Percentiles rank a stretch among this genome's conserved stretches.
Conservation (phyloP, 2,797 vertebrate genomes). For the Eleutherodactylus coqui region DNA sequence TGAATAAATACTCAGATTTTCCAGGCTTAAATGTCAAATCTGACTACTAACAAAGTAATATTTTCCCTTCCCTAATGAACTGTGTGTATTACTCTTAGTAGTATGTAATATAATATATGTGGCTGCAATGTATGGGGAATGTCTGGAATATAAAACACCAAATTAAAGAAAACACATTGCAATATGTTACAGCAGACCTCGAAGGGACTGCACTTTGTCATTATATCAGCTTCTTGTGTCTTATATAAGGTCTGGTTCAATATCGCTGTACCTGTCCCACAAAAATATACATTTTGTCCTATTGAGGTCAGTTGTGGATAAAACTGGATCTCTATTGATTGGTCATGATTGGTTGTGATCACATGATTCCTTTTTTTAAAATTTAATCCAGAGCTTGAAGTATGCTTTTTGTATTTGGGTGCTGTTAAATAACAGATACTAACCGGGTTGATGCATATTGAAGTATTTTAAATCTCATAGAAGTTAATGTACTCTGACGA, state of each 20-base stretch:
- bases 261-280: not conserved
- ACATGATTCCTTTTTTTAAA: not conserved
- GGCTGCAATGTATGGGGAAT: not conserved
- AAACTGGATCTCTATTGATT: not conserved
- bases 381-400: not conserved
- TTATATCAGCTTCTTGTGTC: not conserved
- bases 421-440: not conserved
- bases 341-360: not conserved
- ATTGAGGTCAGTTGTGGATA: not conserved
- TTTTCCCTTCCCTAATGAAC: too few species aligned
- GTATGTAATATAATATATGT: not conserved
- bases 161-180: not conserved
- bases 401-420: not conserved
- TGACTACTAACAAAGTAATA: too few species aligned
- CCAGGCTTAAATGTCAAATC: too few species aligned
- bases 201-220: not conserved
- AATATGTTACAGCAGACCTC: not conserved
- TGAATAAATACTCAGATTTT: too few species aligned
- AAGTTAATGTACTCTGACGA: not conserved
- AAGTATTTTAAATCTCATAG: not conserved
- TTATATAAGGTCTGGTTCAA: not conserved
- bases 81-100: not conserved
- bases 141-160: not conserved
- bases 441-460: not conserved
- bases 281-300: not conserved